phyloP scores from a whole-genome alignment of 2,888 invertebrate genomes.

The Macrophya alboannulata region DNA sequence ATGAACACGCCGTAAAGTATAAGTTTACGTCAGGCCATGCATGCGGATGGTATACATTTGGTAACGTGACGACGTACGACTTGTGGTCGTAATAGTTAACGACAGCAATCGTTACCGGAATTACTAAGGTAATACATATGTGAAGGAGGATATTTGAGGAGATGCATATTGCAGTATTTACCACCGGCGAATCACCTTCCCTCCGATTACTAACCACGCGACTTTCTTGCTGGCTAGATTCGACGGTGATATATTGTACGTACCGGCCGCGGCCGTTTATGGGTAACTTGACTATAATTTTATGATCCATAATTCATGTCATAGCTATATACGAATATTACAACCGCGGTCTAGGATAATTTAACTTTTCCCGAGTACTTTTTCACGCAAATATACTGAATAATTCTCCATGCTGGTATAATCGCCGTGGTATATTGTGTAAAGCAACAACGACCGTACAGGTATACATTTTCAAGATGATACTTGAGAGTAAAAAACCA shows the following conservation, averaged over 20 bases:
- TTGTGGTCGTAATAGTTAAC: slow-evolving; percentile 46
- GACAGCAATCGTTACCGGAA: slow-evolving; percentile 44
- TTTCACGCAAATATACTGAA: slow-evolving; percentile 5
- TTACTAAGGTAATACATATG: not conserved
- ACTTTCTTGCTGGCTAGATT: not conserved
- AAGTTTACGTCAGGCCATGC: not conserved
- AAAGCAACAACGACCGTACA: not conserved
- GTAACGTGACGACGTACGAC: slow-evolving; percentile 30
- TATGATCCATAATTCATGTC: slow-evolving; percentile 41
- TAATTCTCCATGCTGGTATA: not conserved
- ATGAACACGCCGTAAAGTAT: slow-evolving; percentile 43
- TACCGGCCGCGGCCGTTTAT: not conserved
- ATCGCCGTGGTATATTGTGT: not conserved
- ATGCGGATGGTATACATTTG: not conserved
- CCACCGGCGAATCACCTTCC: not conserved
- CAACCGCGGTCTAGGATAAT: slow-evolving; percentile 1
- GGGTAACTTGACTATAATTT: slow-evolving; percentile 35
- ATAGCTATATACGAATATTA: not conserved
- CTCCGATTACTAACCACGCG: not conserved
- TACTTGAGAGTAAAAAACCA: not conserved
- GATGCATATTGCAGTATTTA: slow-evolving; percentile 5
- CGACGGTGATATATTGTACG: slow-evolving; percentile 3
- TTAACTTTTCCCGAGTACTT: not conserved
- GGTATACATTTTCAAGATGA: not conserved
- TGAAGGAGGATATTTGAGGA: not conserved